A percentile compares a stretch with the other conserved stretches of the same genome.
phyloP scores from a whole-genome alignment of 2,113 vertebrate species.

The Megaleporinus macrocephalus region DNA sequence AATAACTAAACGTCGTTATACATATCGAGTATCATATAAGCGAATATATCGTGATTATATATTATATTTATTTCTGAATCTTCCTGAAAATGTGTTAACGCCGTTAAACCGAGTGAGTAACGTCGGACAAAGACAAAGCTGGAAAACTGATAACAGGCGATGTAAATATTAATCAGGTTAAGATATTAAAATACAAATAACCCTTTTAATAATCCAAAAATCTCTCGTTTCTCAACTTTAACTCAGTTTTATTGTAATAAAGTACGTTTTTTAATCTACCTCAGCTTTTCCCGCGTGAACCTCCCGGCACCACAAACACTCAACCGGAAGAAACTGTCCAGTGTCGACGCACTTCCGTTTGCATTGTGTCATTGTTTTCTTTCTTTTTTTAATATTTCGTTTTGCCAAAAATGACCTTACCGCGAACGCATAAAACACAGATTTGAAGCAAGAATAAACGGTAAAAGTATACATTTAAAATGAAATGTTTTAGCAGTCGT shows the following conservation, averaged over 20 bases:
- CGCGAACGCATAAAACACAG: not conserved
- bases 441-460: too few species aligned
- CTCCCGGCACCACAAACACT: constrained; percentile 68
- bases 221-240: not conserved
- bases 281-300: constrained; percentile 80
- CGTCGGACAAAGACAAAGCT: not conserved
- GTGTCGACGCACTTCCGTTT: constrained; percentile 43
- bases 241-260: not conserved
- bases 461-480: too few species aligned
- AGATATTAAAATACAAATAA: not conserved
- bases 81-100: too few species aligned
- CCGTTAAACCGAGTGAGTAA: too few species aligned
- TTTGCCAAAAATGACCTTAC: not conserved
- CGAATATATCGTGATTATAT: too few species aligned
- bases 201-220: not conserved
- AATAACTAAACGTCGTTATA: too few species aligned
- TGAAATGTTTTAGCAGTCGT: too few species aligned
- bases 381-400: not conserved
- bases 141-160: not conserved
- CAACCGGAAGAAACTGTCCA: constrained; percentile 65
- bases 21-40: too few species aligned
- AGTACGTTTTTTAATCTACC: not conserved
- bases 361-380: not conserved
- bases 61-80: too few species aligned
- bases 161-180: not conserved